These are phyloP conservation scores for Phenganax stokvisi DNA, from an alignment of 92 coral and sea anemone genomes.

Conservation along the genomic window DNA sequence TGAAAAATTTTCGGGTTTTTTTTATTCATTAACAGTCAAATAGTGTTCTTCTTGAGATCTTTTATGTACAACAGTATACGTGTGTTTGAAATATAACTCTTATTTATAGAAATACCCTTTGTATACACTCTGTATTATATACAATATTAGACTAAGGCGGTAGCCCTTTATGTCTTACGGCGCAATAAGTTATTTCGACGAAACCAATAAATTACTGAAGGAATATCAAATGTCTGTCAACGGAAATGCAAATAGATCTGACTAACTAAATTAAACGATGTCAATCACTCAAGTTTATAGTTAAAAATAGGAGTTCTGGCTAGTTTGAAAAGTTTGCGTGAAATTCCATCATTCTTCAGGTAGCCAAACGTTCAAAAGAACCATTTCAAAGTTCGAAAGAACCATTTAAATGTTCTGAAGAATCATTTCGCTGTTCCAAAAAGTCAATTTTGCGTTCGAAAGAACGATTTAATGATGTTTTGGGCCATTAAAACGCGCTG, in stretches of 20 bases:
- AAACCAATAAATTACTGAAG: conserved; percentile 35
- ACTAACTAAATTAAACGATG: neutral
- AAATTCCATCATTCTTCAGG: neutral
- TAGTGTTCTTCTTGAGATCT: neutral
- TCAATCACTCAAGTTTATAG: conserved; percentile 29
- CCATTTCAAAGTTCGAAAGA: neutral
- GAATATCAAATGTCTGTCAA: conserved; percentile 23
- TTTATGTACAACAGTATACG: neutral
- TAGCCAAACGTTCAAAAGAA: neutral
- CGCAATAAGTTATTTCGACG: conserved; percentile 32
- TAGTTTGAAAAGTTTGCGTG: neutral
- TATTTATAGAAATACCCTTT: conserved; percentile 13
- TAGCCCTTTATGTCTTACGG: conserved; percentile 15
- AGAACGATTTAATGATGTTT: neutral
- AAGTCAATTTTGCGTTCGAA: neutral
- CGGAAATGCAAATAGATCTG: conserved; percentile 12
- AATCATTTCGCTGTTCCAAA: neutral
- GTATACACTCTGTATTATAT: conserved; percentile 34
- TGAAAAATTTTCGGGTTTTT: neutral
- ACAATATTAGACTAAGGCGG: conserved; percentile 17
- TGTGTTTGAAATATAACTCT: conserved; percentile 22
- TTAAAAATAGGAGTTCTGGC: conserved; percentile 12
- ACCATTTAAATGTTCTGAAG: neutral
- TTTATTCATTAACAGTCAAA: neutral
- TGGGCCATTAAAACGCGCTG: conserved; percentile 41